Evolutionary conservation across 2,113 vertebrate species (phyloP).

Genomic region (Seriola rivoliana): DNA sequence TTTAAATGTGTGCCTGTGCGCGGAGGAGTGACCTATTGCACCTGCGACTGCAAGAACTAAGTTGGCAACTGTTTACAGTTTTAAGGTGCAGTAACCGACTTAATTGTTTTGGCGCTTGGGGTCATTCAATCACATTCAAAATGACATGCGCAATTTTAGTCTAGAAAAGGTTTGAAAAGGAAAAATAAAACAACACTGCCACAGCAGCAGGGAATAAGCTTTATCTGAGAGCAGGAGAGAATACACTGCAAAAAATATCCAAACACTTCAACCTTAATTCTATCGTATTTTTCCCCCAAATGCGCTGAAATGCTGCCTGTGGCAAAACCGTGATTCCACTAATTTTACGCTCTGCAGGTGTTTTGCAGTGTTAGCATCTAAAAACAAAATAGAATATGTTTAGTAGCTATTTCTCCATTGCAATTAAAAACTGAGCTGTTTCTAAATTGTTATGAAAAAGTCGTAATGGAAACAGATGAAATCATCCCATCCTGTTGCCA

Average conservation of each 20-base stretch:
- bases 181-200: neutral
- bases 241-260: slow-evolving; percentile 60
- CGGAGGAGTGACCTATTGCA: slow-evolving; percentile 6
- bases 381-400: neutral
- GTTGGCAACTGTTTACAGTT: slow-evolving; percentile 13
- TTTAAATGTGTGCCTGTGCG: neutral
- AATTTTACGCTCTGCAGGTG: neutral
- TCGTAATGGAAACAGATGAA: neutral
- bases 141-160: neutral
- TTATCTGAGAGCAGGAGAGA: slow-evolving; percentile 8
- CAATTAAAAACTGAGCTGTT: neutral
- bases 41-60: neutral
- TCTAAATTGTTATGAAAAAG: neutral
- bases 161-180: neutral
- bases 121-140: neutral
- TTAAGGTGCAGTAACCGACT: slow-evolving; percentile 7
- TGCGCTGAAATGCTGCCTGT: neutral
- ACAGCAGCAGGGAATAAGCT: neutral
- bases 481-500: neutral
- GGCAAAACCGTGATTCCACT: neutral
- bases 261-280: neutral
- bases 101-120: slow-evolving; percentile 15
- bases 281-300: neutral
- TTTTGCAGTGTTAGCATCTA: neutral
- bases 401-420: neutral